These are phyloP conservation scores for Lacanobia oleracea DNA, from an alignment of 2,888 invertebrate species.

Conservation along the genomic window DNA sequence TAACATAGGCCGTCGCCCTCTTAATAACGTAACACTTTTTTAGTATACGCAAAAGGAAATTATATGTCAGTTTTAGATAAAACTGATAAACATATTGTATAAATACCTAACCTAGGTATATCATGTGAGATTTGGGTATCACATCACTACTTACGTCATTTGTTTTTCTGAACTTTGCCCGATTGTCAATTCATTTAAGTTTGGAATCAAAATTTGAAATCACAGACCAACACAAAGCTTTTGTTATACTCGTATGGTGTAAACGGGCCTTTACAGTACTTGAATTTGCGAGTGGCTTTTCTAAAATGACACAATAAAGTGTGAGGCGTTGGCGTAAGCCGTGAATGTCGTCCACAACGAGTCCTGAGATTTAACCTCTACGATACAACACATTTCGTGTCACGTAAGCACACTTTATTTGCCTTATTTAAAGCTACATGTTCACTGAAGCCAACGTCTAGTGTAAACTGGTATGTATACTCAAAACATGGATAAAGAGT, in stretches of 20 bases:
- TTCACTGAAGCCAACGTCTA: constrained; percentile 29
- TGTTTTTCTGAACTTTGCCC: constrained; percentile 14
- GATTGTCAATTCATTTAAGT: constrained; percentile 10
- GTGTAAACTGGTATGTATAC: constrained; percentile 19
- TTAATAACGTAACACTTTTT: constrained; percentile 65
- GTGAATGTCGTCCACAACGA: constrained; percentile 44
- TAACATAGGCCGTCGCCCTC: constrained; percentile 72
- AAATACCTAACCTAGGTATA: neutral
- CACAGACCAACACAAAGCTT: neutral
- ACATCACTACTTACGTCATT: constrained; percentile 19
- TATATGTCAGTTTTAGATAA: constrained; percentile 26
- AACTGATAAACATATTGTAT: constrained; percentile 2
- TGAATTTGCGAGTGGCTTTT: constrained; percentile 25
- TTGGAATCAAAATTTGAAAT: constrained; percentile 10
- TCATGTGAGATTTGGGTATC: constrained; percentile 44
- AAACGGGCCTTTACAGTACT: neutral
- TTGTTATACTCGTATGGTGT: neutral
- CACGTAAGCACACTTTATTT: constrained; percentile 34
- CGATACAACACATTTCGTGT: constrained; percentile 14
- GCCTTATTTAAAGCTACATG: constrained; percentile 18
- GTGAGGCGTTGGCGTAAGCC: constrained; percentile 58
- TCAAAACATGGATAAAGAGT: constrained; percentile 6
- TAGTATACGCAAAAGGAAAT: constrained; percentile 40
- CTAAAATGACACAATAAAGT: constrained; percentile 53
- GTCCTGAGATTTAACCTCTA: constrained; percentile 32